Evolutionary conservation across 2,888 invertebrate genomes (phyloP), one percentile per base, ranked within the genome.

Genomic region (Hirtodrosophila cameraria): DNA sequence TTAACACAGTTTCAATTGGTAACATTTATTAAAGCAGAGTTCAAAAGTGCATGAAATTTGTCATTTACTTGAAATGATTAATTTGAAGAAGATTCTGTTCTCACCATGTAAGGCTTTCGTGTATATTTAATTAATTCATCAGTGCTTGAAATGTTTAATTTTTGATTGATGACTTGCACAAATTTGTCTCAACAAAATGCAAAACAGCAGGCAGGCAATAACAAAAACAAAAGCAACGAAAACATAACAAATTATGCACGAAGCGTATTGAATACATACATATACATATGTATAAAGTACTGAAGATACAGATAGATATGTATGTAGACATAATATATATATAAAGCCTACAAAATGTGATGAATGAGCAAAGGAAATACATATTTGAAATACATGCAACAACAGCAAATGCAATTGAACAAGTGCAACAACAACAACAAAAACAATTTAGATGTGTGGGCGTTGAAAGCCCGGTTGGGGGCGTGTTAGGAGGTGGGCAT

Each of bases 141-240:
- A 62, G 36, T 55, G 43, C 60, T 48, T 46, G 41, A 46, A 57
- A 63, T 69, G 69, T 50, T 62, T 55, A 52, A 69, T 60, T 64
- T 75, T 67, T 79, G 85, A 79, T 79, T 84, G 85, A 79, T 79
- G 69, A 63, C 50, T 64, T 28, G 63, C 64, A 62, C 78, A 62
- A 79, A 79, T 79, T 79, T 84, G 78, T 84, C 85, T 54, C 79
- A 58, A 28, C 39, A 38, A 39, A 57, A 69, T 68, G 67, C 62
- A 57, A 68, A 68, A 48, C 67, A 68, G 52, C 35, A 35, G 23
- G 54, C 39, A 35, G 28, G 28, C 43, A 57, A 28, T 27, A 18
- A 18, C 33, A 33, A 43, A 30, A 45, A 31, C 35, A 50, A 28
- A 3, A 45, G 2, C 45, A 45, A 30, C 35, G 48, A 39, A 18